Conservation (phyloP, 2,888 invertebrate species). For the Eretmocerus hayati region DNA sequence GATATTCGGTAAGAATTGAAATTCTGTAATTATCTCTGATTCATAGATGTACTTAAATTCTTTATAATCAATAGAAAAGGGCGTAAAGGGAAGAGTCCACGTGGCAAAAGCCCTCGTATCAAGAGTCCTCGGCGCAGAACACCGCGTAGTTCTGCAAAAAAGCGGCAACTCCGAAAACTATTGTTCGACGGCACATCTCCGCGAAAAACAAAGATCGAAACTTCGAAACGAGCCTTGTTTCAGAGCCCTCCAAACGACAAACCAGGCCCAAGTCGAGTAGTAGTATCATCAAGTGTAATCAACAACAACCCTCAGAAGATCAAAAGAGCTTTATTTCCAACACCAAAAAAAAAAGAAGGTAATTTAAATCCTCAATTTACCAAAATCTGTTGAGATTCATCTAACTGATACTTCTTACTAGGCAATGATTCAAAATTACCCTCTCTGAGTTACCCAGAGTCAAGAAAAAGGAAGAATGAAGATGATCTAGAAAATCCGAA, state of each 20-base stretch:
- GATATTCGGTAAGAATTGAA: conserved; percentile 63
- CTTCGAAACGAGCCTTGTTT: conserved; percentile 66
- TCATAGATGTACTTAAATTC: background rate
- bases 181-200: conserved; percentile 45
- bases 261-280: conserved; percentile 42
- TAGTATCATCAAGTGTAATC: conserved; percentile 12
- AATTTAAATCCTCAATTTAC: too few species aligned
- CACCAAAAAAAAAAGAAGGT: conserved; percentile 46
- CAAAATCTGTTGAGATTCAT: too few species aligned
- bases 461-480: conserved; percentile 39
- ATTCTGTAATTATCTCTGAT: conserved; percentile 4
- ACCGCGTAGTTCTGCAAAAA: conserved; percentile 59
- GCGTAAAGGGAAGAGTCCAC: conserved; percentile 51
- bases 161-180: conserved; percentile 47
- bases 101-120: conserved; percentile 51
- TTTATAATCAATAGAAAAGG: conserved; percentile 36
- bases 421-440: background rate
- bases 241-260: conserved; percentile 56
- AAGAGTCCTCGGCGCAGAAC: conserved; percentile 51
- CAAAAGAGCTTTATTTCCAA: conserved; percentile 60
- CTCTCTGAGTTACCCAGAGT: conserved; percentile 24
- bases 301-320: conserved; percentile 53
- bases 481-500: conserved; percentile 38
- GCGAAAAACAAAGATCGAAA: conserved; percentile 46
- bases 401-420: background rate